Evolutionary conservation across 2,888 invertebrate genomes (phyloP).

Genomic region (Cacoxenus indagator): DNA sequence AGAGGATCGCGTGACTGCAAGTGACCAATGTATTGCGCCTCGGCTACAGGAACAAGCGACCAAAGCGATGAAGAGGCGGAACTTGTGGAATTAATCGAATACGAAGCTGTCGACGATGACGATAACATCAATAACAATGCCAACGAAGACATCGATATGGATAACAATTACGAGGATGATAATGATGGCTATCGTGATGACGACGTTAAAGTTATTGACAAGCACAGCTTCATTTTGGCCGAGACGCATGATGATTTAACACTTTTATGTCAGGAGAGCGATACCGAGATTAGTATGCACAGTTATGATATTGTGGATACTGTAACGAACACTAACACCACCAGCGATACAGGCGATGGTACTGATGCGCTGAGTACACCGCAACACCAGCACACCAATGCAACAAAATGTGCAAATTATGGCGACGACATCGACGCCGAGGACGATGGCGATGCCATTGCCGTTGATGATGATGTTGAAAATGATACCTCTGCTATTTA

Average conservation of each 20-base stretch:
- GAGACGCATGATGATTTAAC: constrained; percentile 56
- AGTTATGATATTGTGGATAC: not conserved
- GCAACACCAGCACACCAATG: not conserved
- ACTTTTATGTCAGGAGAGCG: constrained; percentile 31
- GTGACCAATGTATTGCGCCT: constrained; percentile 76
- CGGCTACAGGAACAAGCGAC: constrained; percentile 62
- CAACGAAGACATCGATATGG: not conserved
- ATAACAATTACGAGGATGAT: constrained; percentile 33
- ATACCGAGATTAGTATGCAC: constrained; percentile 32
- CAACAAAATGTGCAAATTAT: constrained; percentile 2
- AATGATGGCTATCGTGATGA: constrained; percentile 29
- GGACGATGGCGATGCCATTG: constrained; percentile 28
- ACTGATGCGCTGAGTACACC: not conserved
- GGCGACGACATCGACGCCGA: constrained; percentile 27
- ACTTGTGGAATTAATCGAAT: constrained; percentile 51
- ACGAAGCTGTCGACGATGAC: constrained; percentile 33
- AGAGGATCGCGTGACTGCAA: constrained; percentile 81
- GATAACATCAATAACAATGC: not conserved
- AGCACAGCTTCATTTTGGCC: constrained; percentile 56
- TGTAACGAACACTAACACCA: not conserved
- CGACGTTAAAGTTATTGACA: constrained; percentile 4
- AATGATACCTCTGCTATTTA: constrained; percentile 4
- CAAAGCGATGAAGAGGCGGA: constrained; percentile 48
- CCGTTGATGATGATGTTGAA: constrained; percentile 28
- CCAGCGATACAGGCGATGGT: not conserved